A percentile compares a stretch with the other conserved stretches of the same genome.
These are phyloP conservation scores for Lepidurus apus DNA, from an alignment of 1,140 invertebrate species.

Conservation along the genomic window DNA sequence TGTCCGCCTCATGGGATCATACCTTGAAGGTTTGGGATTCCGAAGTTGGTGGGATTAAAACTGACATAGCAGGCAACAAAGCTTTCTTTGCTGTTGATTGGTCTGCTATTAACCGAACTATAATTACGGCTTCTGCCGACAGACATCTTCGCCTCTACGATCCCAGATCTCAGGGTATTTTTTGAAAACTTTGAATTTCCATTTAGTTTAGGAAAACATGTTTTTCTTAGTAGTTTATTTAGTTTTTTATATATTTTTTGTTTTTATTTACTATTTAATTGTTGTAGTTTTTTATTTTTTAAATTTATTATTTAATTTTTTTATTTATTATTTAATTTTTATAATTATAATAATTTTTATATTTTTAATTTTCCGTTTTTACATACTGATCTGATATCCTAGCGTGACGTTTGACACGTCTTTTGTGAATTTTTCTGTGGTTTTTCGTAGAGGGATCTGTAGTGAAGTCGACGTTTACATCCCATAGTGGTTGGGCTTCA, in stretches of 20 bases:
- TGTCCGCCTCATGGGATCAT: constrained; percentile 91
- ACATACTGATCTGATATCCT: background rate
- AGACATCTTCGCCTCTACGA: constrained; percentile 85
- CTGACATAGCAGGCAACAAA: constrained; percentile 80
- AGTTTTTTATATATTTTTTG: background rate
- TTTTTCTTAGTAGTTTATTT: constrained; percentile 29
- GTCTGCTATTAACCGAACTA: constrained; percentile 64
- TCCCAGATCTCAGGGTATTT: constrained; percentile 72
- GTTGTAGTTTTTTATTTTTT: background rate
- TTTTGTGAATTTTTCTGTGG: constrained; percentile 34
- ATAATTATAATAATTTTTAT: constrained; percentile 26
- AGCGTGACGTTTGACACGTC: background rate
- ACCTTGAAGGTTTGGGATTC: constrained; percentile 92
- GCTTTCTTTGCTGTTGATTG: constrained; percentile 82
- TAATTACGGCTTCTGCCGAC: constrained; percentile 85
- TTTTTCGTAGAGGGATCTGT: constrained; percentile 68
- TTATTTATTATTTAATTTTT: background rate
- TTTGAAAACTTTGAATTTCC: background rate
- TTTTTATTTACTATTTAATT: background rate
- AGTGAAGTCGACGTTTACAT: constrained; percentile 80
- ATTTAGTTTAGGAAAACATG: constrained; percentile 30
- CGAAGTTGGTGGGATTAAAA: constrained; percentile 71
- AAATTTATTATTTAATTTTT: background rate
- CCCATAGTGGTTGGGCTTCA: constrained; percentile 88
- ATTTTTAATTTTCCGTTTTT: constrained; percentile 22